Evolutionary conservation across 1,140 invertebrate species (phyloP).

Genomic region (Listronotus bonariensis): DNA sequence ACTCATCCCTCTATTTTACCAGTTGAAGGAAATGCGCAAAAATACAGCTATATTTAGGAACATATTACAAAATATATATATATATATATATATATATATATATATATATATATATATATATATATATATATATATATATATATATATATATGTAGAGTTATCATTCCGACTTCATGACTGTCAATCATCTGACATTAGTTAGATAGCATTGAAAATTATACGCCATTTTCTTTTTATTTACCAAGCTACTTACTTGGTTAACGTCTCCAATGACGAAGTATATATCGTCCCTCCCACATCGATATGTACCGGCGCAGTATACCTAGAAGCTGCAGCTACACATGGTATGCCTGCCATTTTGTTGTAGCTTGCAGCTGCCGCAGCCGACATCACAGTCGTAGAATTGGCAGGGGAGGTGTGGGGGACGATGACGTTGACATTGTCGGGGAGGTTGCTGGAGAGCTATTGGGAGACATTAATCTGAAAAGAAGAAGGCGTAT

Average conservation of each 20-base stretch:
- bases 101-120: too few relatives aligned
- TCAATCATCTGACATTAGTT: too few relatives aligned
- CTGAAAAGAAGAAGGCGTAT: slow-evolving; percentile 9
- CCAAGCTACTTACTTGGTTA: slow-evolving; percentile 88
- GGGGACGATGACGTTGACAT: slow-evolving; percentile 70
- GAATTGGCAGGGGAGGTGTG: slow-evolving; percentile 71
- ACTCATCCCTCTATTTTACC: too few relatives aligned
- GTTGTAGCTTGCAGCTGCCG: slow-evolving; percentile 61
- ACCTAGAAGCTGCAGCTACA: slow-evolving; percentile 87
- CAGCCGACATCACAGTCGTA: slow-evolving; percentile 68
- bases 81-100: too few relatives aligned
- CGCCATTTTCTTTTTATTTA: too few relatives aligned
- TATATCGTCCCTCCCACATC: slow-evolving; percentile 97
- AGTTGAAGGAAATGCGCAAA: too few relatives aligned
- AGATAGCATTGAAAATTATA: too few relatives aligned
- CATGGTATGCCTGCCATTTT: slow-evolving; percentile 87
- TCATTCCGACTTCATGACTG: too few relatives aligned
- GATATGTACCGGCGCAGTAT: slow-evolving; percentile 95
- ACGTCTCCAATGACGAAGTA: slow-evolving; percentile 92
- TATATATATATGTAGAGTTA: too few relatives aligned
- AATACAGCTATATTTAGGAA: too few relatives aligned
- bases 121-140: too few relatives aligned
- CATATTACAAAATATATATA: too few relatives aligned
- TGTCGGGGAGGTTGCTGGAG: slow-evolving; percentile 70
- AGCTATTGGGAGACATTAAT: slow-evolving; percentile 69